Evolutionary conservation across 1,140 invertebrate genomes (phyloP).

Genomic region (Drosophila bocqueti): DNA sequence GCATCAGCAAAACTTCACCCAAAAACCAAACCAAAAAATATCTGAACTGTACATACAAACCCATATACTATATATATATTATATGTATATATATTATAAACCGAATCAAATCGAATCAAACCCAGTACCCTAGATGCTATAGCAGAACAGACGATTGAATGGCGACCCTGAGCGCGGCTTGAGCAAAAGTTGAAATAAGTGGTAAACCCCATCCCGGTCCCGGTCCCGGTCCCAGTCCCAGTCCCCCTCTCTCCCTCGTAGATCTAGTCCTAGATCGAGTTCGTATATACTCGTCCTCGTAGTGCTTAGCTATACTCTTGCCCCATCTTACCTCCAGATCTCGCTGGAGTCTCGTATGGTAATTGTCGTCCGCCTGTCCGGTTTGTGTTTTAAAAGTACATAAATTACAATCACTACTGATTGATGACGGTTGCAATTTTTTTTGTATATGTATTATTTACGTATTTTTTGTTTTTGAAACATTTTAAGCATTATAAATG

Average conservation of each 20-base stretch:
- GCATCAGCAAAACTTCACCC: conserved; percentile 28
- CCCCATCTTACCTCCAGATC: not conserved
- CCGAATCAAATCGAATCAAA: conserved; percentile 26
- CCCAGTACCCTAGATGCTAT: conserved; percentile 42
- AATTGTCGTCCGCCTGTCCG: conserved; percentile 14
- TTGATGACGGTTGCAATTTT: conserved; percentile 16
- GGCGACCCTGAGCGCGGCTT: conserved; percentile 55
- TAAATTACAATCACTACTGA: conserved; percentile 29
- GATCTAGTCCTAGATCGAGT: conserved; percentile 42
- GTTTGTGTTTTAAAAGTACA: conserved; percentile 3
- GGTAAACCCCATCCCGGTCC: conserved; percentile 28
- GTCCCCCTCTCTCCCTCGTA: conserved; percentile 12
- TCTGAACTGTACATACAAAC: conserved; percentile 28
- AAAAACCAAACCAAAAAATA: not conserved
- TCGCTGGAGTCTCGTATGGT: not conserved
- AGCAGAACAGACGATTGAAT: conserved; percentile 56
- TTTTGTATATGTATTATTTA: not conserved
- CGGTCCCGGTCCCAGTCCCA: not conserved
- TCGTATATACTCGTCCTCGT: conserved; percentile 23
- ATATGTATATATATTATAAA: conserved; percentile 19
- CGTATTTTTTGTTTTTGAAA: not conserved
- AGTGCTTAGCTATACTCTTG: conserved; percentile 23
- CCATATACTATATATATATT: conserved; percentile 25
- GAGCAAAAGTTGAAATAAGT: conserved; percentile 42
- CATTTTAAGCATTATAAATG: conserved; percentile 41